These are phyloP conservation scores for Cactoblastis cactorum DNA, from an alignment of 2,888 invertebrate species.

Conservation along the genomic window DNA sequence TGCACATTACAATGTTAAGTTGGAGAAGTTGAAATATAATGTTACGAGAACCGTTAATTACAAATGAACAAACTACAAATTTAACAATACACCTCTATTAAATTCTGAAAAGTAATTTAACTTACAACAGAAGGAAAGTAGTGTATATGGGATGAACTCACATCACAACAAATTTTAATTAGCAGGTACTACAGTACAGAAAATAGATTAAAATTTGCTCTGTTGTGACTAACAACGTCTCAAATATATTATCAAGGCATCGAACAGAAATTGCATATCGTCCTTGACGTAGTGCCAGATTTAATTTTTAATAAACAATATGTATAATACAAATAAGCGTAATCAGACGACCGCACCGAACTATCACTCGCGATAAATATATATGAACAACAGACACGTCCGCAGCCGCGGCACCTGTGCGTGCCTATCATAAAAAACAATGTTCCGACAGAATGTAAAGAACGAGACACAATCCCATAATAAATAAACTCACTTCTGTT, in stretches of 20 bases:
- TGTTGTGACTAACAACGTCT: conserved; percentile 5
- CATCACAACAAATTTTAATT: conserved; percentile 3
- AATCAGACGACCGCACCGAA: conserved; percentile 3
- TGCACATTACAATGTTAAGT: conserved; percentile 2
- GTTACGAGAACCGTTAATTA: conserved; percentile 1
- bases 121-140: conserved; percentile 11
- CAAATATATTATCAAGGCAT: background rate
- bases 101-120: conserved; percentile 8
- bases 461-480: background rate
- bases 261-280: background rate
- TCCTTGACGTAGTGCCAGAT: background rate
- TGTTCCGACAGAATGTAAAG: background rate
- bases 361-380: background rate
- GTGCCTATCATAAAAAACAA: conserved; percentile 6
- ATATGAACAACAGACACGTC: background rate
- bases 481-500: background rate
- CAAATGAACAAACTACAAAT: conserved; percentile 10
- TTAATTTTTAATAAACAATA: conserved; percentile 9
- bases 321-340: conserved; percentile 12
- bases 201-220: background rate
- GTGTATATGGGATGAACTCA: conserved; percentile 1
- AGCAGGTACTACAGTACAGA: background rate
- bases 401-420: background rate
- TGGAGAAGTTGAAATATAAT: conserved; percentile 1
- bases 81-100: conserved; percentile 7